Evolutionary conservation across 2,797 vertebrate species (phyloP), one percentile per base, ranked within the genome.

Genomic region (Sebastolobus altivelis): DNA sequence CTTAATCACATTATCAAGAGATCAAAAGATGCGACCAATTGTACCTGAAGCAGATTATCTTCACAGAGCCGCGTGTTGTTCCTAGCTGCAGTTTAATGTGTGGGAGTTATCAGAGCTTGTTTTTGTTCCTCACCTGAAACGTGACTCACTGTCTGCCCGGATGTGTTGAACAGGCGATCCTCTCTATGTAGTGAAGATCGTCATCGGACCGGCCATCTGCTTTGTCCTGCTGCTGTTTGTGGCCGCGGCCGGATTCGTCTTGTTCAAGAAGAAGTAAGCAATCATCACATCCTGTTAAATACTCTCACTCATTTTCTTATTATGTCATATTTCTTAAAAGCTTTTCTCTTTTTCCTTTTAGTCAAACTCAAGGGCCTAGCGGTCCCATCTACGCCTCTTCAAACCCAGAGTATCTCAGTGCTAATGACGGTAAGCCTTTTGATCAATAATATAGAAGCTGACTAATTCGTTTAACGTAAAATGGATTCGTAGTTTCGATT

Each of bases 371-470:
- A 87, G 97, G 97, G 58, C 98, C 98, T 0, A 97, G 96, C 0
- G 98, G 98, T 75, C 97, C 97, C 0, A 96, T 99, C 72, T 99
- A 98, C 0, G 97, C 98, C 0, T 99, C 98, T 25, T 98, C 98
- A 49, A 99, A 99, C 91, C 98, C 98, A 0, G 98, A 99, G 77
- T 99, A 99, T 77, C 96, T 99, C 89, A 99, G 97, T 3, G 96
- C 97, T 83, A 97, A 96, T 13, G 98, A 99, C 9, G 96, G 98
- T 99, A 83, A 97, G 96, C 55, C 11, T 3, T 71, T 49, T 35
- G 11, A 40, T 83, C 22, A 38, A 8, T n/a, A 14, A 46, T 38
- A 8, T 5, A 33, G 25, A 55, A 31, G 14, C 25, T 75, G 14
- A 29, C 12, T 65, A 46, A 29, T 33, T 58, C 22, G 8, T 29